phyloP scores from a whole-genome alignment of 1,140 invertebrate species.

The Aphis craccivora region DNA sequence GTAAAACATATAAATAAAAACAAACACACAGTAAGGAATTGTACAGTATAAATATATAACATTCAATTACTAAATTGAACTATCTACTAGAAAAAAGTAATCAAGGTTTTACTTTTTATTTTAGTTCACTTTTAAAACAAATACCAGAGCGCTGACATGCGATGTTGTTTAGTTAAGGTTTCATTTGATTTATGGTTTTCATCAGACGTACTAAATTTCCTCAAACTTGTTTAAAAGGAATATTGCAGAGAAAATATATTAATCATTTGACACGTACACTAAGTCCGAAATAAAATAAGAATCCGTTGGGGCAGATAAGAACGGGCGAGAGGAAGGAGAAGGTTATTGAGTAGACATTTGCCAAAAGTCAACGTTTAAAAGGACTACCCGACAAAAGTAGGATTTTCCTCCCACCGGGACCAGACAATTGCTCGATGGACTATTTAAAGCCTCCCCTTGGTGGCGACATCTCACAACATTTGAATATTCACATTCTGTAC shows the following conservation, averaged over 20 bases:
- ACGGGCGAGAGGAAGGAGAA: neutral
- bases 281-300: constrained; percentile 25
- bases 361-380: constrained; percentile 1
- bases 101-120: neutral
- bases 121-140: neutral
- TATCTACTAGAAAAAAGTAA: neutral
- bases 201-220: neutral
- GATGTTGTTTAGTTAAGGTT: neutral
- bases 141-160: neutral
- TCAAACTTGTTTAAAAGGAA: neutral
- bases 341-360: neutral
- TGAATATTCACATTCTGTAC: constrained; percentile 54
- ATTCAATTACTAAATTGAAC: neutral
- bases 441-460: neutral
- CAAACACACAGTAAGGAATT: neutral
- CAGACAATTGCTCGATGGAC: constrained; percentile 20
- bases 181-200: constrained; percentile 48
- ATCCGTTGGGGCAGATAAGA: neutral
- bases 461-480: neutral
- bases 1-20: neutral
- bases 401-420: neutral
- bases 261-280: constrained; percentile 36
- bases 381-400: neutral
- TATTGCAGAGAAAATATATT: neutral
- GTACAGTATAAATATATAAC: neutral